These are phyloP conservation scores for Cryptus armator DNA, from an alignment of 2,888 invertebrate genomes.

Conservation along the genomic window DNA sequence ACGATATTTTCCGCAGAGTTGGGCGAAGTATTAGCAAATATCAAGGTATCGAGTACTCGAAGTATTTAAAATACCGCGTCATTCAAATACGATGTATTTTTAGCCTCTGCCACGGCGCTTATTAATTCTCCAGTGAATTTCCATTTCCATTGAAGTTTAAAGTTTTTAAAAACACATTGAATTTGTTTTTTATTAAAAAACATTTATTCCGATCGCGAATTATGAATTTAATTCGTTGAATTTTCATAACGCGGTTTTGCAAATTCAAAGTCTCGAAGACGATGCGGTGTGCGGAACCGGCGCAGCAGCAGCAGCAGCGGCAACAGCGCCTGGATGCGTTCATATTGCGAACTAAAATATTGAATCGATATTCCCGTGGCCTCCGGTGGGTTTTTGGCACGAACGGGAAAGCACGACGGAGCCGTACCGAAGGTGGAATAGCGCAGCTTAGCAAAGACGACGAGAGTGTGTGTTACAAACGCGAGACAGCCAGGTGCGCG, in stretches of 20 bases:
- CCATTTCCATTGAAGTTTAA: no score
- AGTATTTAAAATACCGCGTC: no score
- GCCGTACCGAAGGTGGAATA: conserved; percentile 50
- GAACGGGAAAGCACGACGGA: conserved; percentile 44
- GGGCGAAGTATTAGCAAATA: no score
- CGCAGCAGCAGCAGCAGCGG: background rate
- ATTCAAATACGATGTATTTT: no score
- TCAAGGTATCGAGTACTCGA: no score
- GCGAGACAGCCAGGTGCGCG: conserved; percentile 16
- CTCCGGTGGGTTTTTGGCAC: conserved; percentile 62
- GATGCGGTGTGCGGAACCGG: background rate
- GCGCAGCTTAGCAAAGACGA: conserved; percentile 46
- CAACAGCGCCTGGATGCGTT: conserved; percentile 56
- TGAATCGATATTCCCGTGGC: conserved; percentile 76
- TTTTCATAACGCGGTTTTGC: conserved; percentile 1
- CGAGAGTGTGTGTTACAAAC: conserved; percentile 10
- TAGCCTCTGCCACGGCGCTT: no score
- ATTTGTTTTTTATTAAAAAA: background rate
- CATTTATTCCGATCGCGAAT: no score
- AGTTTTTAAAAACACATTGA: no score
- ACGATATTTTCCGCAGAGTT: no score
- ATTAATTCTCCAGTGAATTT: no score
- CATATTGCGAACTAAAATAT: conserved; percentile 79
- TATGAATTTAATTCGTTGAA: no score
- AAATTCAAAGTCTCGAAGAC: conserved; percentile 11